Evolutionary conservation across 2,888 invertebrate genomes (phyloP).

Genomic region (Euzophera pinguis): DNA sequence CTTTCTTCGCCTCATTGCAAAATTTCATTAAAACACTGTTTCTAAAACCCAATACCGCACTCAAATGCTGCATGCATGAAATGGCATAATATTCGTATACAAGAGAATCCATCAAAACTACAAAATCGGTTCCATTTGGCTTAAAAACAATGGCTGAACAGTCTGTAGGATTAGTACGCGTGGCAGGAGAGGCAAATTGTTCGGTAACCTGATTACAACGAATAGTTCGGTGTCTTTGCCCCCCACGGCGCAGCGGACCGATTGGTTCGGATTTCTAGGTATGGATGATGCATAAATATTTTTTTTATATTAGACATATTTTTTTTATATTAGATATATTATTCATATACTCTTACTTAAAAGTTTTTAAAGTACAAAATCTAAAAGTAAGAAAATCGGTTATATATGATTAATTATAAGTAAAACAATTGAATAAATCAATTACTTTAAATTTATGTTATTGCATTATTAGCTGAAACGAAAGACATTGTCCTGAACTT

Average conservation of each 20-base stretch:
- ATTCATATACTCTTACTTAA: too few relatives aligned
- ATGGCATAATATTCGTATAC: neutral
- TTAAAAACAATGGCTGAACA: constrained; percentile 32
- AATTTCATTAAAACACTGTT: too few relatives aligned
- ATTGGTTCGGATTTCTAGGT: neutral
- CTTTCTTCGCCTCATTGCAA: too few relatives aligned
- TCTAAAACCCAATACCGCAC: too few relatives aligned
- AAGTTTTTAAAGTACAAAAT: too few relatives aligned
- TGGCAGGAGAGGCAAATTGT: constrained; percentile 87
- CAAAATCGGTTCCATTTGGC: constrained; percentile 10
- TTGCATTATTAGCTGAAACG: too few relatives aligned
- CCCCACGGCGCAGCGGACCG: constrained; percentile 25
- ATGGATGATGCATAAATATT: constrained; percentile 13
- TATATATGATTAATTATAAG: too few relatives aligned
- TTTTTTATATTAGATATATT: neutral
- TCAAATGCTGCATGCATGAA: too few relatives aligned
- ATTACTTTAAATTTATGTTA: too few relatives aligned
- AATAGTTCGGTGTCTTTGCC: constrained; percentile 68
- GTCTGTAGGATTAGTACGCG: constrained; percentile 78
- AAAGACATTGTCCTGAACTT: too few relatives aligned
- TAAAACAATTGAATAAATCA: too few relatives aligned
- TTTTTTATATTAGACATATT: neutral
- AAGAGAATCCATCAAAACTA: constrained; percentile 7
- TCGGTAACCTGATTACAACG: constrained; percentile 89
- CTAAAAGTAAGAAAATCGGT: too few relatives aligned